phyloP scores from a whole-genome alignment of 2,113 vertebrate species.

The Sturnira hondurensis region DNA sequence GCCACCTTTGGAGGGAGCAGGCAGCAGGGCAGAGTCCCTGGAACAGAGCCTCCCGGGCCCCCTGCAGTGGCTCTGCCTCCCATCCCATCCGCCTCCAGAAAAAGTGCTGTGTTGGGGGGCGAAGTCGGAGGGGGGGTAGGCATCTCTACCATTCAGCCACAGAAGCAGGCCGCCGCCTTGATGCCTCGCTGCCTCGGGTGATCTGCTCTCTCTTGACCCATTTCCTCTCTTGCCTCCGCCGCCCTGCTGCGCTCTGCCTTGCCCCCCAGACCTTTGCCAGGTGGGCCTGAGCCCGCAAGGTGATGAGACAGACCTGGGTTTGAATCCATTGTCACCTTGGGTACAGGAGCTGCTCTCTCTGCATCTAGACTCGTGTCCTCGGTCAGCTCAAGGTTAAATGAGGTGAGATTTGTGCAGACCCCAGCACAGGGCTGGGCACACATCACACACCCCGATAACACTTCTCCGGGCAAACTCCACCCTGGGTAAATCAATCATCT shows the following conservation, averaged over 20 bases:
- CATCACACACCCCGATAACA: background rate
- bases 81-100: background rate
- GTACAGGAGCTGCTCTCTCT: background rate
- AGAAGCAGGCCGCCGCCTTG: background rate
- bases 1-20: background rate
- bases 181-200: no score
- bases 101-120: no score
- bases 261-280: background rate
- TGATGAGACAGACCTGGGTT: no score
- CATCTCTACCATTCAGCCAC: background rate
- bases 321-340: background rate
- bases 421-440: background rate
- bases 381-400: background rate
- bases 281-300: background rate
- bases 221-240: background rate
- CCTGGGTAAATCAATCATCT: background rate
- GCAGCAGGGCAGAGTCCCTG: background rate
- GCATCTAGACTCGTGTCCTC: background rate
- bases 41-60: background rate
- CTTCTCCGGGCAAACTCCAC: background rate
- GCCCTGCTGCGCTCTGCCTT: background rate
- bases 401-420: background rate
- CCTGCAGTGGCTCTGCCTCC: background rate
- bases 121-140: rapidly evolving
- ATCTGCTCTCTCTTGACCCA: background rate